Evolutionary conservation across 2,888 invertebrate genomes (phyloP), one percentile per base, ranked within the genome.

Genomic region (Eucera pruinosa): DNA sequence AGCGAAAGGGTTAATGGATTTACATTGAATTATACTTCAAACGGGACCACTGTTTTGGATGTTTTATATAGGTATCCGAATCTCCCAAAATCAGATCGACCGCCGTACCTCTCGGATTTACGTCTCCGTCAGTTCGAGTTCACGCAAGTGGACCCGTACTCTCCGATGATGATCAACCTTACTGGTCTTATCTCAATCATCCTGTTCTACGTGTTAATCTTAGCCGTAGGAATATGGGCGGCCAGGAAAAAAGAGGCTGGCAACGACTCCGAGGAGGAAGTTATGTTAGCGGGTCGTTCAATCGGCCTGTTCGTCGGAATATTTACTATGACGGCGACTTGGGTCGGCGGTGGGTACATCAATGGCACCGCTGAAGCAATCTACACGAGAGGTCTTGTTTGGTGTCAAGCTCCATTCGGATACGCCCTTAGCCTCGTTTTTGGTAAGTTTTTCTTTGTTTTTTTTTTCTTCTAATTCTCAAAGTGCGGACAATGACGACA

Each of bases 261-360:
- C 85, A 96, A 97, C 93, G 96, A 97, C 93, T 97, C 97, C 64
- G 97, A 97, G 92, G 99, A 99, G 93, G 99, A 99, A 93, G 98
- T 99, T 72, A 99, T 99, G 99, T 93, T 99, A 91, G 99, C 99
- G 0, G 99, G 99, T 9, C 94, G 99, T 76, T 99, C 98, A 91
- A 99, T 99, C 90, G 98, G 99, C 6, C 94, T 99, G 62, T 96
- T 99, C 91, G 99, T 99, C 71, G 99, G 99, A 57, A 98, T 99
- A 88, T 99, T 99, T 91, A 99, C 99, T 36, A 99, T 99, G 99
- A 99, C 99, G 91, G 99, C 99, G 55, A 99, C 99, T 18, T 99
- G 99, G 99, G 99, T 99, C 64, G 99, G 99, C 79, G 99, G 99
- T 50, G 99, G 99, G 61, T 99, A 99, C 94, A 99, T 99, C 92